phyloP scores from a whole-genome alignment of 2,888 invertebrate genomes.

The Pollenia angustigena region DNA sequence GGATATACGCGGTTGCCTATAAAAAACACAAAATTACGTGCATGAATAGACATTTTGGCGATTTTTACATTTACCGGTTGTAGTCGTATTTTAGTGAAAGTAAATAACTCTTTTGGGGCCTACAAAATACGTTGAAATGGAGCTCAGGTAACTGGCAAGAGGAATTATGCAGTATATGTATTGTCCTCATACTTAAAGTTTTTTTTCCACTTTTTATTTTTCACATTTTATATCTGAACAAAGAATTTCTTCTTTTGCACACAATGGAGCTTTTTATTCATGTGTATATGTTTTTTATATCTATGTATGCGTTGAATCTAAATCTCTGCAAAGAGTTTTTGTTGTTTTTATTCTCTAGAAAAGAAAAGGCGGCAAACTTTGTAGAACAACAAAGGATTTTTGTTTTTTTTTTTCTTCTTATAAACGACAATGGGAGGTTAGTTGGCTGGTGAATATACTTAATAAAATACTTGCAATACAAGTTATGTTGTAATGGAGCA shows the following conservation, averaged over 20 bases:
- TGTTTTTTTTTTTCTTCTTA: constrained; percentile 34
- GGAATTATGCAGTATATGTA: constrained; percentile 57
- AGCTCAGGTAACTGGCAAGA: constrained; percentile 67
- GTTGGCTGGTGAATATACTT: constrained; percentile 51
- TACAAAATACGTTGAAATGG: constrained; percentile 26
- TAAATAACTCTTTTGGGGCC: constrained; percentile 36
- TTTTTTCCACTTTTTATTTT: constrained; percentile 35
- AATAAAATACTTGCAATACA: constrained; percentile 70
- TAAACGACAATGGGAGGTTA: constrained; percentile 70
- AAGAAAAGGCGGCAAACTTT: constrained; percentile 70
- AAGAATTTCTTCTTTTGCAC: constrained; percentile 69
- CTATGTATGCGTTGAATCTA: constrained; percentile 47
- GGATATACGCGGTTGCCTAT: too few relatives aligned
- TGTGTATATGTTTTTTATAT: background rate
- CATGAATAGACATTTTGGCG: constrained; percentile 2
- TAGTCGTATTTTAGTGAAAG: background rate
- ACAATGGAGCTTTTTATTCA: constrained; percentile 64
- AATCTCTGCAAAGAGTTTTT: constrained; percentile 63
- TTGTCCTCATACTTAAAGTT: constrained; percentile 55
- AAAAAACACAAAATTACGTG: too few relatives aligned
- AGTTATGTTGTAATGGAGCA: constrained; percentile 67
- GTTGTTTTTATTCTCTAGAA: constrained; percentile 9
- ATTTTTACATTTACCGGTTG: background rate
- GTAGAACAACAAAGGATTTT: constrained; percentile 71
- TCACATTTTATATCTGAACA: constrained; percentile 57